Evolutionary conservation across 23 tunicate genomes (phyloP), one percentile per base, ranked within the genome.

Genomic region (Halocynthia roretzi): DNA sequence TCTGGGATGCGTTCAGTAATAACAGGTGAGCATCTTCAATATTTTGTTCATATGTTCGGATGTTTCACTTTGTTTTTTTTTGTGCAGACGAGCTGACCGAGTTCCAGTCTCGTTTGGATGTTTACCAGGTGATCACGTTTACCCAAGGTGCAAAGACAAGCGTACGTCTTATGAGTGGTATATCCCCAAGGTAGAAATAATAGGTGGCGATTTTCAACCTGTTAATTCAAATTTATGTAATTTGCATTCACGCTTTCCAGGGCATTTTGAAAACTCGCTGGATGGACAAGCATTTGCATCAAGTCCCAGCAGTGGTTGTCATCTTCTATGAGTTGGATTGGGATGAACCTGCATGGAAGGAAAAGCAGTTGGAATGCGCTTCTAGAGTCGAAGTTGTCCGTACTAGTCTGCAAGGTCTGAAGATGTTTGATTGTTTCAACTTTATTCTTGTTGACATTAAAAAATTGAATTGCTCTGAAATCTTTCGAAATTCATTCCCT

Each of bases 151-250:
- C 51, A 91, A 91, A 64, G 67, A 85, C n/a, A 91, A 81, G 54
- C 76, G 97, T 44, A 81, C 89, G 54, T 91, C 97, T 0, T 91
- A 91, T 82, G 97, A 91, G 44, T 91, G 97, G 97, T 91, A 91
- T 53, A 91, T 91, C 8, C 97, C 97, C 5, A 91, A 91, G 73
- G 78, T 74, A 56, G 19, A 44, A 15, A 23, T 15, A 71, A 68
- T 20, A 15, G 17, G 5, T 15, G 17, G 17, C 64, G 18, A 15
- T 15, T 2, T 60, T 18, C 64, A n/a, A 15, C 18, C 2, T 18
- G 17, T 15, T 60, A 17, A n/a, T n/a, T n/a, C n/a, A n/a, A n/a
- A n/a, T n/a, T n/a, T 18, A 60, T 0, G 18, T 60, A 60, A n/a
- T 60, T 31, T 60, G 71, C n/a, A 20, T 67, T 67, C 71, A 67